Evolutionary conservation across 2,113 vertebrate species (phyloP), one percentile per base, ranked within the genome.

Genomic region (Camelus bactrianus): DNA sequence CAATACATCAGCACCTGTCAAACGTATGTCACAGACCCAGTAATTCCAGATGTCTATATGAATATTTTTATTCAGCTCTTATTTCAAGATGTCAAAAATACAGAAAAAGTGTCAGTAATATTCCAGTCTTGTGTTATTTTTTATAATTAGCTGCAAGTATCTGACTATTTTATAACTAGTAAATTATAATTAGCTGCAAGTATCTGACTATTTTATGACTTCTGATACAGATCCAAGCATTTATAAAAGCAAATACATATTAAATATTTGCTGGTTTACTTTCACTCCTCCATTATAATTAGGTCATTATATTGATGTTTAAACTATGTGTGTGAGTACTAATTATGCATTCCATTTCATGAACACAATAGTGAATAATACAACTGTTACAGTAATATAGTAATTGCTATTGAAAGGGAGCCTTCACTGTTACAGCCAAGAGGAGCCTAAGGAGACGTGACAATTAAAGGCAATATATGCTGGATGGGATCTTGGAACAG

Each of bases 61-160:
- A 84, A 73, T 75, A 38, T 80, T 56, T 89, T 75, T 93, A 58
- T 83, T 84, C 67, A 95, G 42, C 30, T 93, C 30, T 91, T 56
- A 30, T 91, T 89, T 82, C 50, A 95, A 96, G 93, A 90, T 82
- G 32, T 69, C 73, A 93, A 60, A 87, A 89, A 80, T 26, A 69
- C 91, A 93, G 16, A 60, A 87, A 90, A 90, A 20, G 30, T 65
- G 6, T 22, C 38, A 79, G 7, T 80, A 86, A 58, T 56, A 92
- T 72, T 54, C 70, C 46, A 80, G 22, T 38, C 75, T 50, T 75
- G 26, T 79, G 67, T 69, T 60, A 73, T 50, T 58, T 35, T 82
- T 86, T 95, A 72, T 50, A 72, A 76, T 62, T 42, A 54, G 73
- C 24, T 82, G 3, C 62, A 96, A 82, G 82, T 67, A 52, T 60